Evolutionary conservation across 2,888 invertebrate species (phyloP).

Genomic region (Thyatira batis): DNA sequence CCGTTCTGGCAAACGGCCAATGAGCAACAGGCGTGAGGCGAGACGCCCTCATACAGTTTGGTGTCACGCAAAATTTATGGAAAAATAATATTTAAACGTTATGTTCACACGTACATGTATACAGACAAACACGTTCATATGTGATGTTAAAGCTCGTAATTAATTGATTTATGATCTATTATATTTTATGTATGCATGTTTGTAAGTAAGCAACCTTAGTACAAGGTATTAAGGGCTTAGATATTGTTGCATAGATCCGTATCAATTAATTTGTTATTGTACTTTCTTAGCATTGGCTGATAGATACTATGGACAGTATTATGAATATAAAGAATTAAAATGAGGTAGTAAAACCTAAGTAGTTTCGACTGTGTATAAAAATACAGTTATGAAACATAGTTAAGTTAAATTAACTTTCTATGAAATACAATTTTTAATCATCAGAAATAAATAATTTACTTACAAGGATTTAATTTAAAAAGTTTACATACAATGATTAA

Average conservation of each 20-base stretch:
- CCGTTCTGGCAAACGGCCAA: slow-evolving; percentile 51
- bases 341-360: too few relatives aligned
- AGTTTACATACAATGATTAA: too few relatives aligned
- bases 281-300: too few relatives aligned
- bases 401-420: not conserved
- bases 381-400: not conserved
- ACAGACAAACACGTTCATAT: not conserved
- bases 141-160: not conserved
- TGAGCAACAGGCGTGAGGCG: slow-evolving; percentile 56
- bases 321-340: too few relatives aligned
- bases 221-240: too few relatives aligned
- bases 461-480: too few relatives aligned
- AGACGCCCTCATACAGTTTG: slow-evolving; percentile 26
- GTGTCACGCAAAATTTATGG: slow-evolving; percentile 41
- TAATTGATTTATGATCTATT: not conserved
- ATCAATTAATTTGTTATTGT: too few relatives aligned
- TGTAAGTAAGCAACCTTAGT: too few relatives aligned
- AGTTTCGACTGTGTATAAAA: too few relatives aligned
- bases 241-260: too few relatives aligned
- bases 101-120: slow-evolving; percentile 16
- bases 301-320: too few relatives aligned
- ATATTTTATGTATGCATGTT: too few relatives aligned
- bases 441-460: not conserved
- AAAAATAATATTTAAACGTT: slow-evolving; percentile 41
- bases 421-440: not conserved